phyloP scores from a whole-genome alignment of 2,797 vertebrate species.

The Astyanax mexicanus region DNA sequence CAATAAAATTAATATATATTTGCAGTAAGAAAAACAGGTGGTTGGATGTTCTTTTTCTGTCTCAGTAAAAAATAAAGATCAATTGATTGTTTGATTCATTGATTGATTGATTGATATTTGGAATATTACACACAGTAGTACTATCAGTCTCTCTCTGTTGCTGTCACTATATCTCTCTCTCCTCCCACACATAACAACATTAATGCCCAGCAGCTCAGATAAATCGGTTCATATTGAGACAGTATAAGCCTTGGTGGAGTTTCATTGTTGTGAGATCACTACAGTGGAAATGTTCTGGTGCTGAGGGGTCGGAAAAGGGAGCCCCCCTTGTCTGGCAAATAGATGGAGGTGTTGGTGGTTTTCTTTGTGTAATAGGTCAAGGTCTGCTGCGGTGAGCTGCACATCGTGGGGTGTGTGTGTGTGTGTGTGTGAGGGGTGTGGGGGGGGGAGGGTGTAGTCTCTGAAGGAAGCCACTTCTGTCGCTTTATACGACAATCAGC shows the following conservation, averaged over 20 bases:
- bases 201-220: not conserved
- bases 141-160: not conserved
- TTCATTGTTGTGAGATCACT: not conserved
- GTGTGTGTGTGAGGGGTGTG: no score
- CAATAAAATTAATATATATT: no score
- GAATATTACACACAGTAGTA: no score
- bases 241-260: not conserved
- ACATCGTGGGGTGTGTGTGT: not conserved
- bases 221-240: not conserved
- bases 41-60: no score
- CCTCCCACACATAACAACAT: not conserved
- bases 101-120: no score
- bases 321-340: not conserved
- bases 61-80: no score
- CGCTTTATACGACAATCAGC: not conserved
- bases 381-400: not conserved
- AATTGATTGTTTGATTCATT: no score
- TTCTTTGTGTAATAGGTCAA: constrained; percentile 9
- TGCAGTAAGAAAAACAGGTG: no score
- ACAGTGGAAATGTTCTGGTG: not conserved
- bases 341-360: not conserved
- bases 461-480: constrained; percentile 5
- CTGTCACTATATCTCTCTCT: not conserved
- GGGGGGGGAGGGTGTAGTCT: not conserved
- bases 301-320: not conserved